phyloP scores from a whole-genome alignment of 2,888 invertebrate species.

The Trissolcus brochymenae region DNA sequence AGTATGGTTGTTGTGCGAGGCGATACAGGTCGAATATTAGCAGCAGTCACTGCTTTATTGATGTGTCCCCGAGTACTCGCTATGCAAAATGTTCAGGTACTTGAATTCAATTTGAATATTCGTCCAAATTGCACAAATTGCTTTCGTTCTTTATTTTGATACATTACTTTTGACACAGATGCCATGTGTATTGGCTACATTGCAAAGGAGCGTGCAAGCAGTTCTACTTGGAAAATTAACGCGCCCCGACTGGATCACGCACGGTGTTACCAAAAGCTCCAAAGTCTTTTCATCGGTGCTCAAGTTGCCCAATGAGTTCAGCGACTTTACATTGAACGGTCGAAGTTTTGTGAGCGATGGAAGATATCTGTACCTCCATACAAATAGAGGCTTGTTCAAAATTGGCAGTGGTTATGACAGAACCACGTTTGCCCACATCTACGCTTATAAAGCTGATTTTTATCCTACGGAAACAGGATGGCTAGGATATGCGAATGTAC shows the following conservation, averaged over 20 bases:
- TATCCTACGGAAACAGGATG: constrained; percentile 88
- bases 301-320: constrained; percentile 77
- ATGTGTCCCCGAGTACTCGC: constrained; percentile 89
- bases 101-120: too few species aligned
- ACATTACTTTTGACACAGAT: too few species aligned
- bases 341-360: constrained; percentile 92
- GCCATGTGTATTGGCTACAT: constrained; percentile 88
- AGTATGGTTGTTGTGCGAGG: constrained; percentile 95
- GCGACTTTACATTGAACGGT: constrained; percentile 76
- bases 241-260: constrained; percentile 91
- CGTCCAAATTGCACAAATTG: too few species aligned
- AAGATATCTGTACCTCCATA: constrained; percentile 90
- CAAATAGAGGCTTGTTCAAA: constrained; percentile 90
- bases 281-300: constrained; percentile 84
- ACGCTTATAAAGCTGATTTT: constrained; percentile 89
- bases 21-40: constrained; percentile 92
- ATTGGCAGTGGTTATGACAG: constrained; percentile 96
- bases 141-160: too few species aligned
- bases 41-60: constrained; percentile 90
- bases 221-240: constrained; percentile 89
- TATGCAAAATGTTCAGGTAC: constrained; percentile 86
- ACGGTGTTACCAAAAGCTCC: constrained; percentile 89
- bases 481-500: constrained; percentile 91
- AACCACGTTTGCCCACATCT: constrained; percentile 93
- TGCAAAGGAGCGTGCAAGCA: constrained; percentile 93